These are phyloP conservation scores for Listrodromus nycthemerus DNA, from an alignment of 2,888 invertebrate species.

Conservation along the genomic window DNA sequence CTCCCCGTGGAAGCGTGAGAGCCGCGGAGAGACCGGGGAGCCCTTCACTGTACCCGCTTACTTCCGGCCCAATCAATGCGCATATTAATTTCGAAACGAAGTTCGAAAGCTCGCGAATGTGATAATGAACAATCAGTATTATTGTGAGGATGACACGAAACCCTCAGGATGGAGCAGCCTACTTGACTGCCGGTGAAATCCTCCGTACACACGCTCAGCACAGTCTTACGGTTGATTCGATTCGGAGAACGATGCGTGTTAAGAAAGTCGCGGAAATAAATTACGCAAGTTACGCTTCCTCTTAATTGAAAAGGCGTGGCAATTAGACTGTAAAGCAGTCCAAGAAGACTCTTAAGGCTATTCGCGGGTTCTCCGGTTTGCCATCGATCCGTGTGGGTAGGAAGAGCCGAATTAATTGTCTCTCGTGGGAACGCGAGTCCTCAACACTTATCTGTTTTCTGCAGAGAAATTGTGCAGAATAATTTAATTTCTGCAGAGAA, in stretches of 20 bases:
- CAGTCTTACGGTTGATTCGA: slow-evolving; percentile 30
- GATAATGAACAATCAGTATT: slow-evolving; percentile 30
- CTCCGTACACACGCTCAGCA: background rate
- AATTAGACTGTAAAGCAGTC: slow-evolving; percentile 61
- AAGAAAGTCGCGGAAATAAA: slow-evolving; percentile 29
- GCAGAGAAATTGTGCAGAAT: background rate
- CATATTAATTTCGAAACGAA: slow-evolving; percentile 47
- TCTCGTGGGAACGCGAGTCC: slow-evolving; percentile 27
- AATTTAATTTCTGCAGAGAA: no score
- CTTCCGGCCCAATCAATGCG: slow-evolving; percentile 9
- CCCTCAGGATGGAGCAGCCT: background rate
- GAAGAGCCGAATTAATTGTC: slow-evolving; percentile 53
- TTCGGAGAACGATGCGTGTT: slow-evolving; percentile 15
- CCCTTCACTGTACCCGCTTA: background rate
- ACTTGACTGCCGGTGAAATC: background rate
- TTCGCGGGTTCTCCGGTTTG: background rate
- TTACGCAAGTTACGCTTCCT: slow-evolving; percentile 42
- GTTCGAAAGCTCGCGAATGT: slow-evolving; percentile 14
- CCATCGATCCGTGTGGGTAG: slow-evolving; percentile 15
- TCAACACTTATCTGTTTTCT: background rate
- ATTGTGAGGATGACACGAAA: slow-evolving; percentile 29
- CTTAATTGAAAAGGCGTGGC: slow-evolving; percentile 66
- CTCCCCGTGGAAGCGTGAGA: background rate
- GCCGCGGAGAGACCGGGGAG: background rate
- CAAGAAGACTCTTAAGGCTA: slow-evolving; percentile 8